phyloP scores from a whole-genome alignment of 2,797 vertebrate species.

The Karalla daura region DNA sequence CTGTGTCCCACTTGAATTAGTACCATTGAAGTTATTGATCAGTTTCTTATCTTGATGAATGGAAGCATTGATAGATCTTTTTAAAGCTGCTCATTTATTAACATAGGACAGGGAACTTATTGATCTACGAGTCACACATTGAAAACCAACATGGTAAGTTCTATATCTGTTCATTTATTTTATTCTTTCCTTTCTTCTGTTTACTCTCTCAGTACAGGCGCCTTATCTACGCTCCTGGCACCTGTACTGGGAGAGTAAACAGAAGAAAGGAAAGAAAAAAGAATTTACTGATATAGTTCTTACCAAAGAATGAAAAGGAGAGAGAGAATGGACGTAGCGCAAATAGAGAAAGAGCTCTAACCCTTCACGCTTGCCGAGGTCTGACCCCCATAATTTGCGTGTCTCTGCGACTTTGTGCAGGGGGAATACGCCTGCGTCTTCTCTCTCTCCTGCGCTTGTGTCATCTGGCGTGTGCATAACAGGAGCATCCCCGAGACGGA shows the following conservation, averaged over 20 bases:
- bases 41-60: not conserved
- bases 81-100: not conserved
- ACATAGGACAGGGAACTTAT: conserved; percentile 1
- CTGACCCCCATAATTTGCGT: not conserved
- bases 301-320: not conserved
- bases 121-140: not conserved
- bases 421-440: conserved; percentile 14
- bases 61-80: not conserved
- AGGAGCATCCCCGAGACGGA: not conserved
- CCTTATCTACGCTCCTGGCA: no score
- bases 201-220: not conserved
- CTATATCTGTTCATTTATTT: no score
- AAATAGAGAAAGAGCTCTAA: not conserved
- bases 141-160: not conserved
- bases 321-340: not conserved
- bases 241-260: not conserved
- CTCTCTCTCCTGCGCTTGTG: not conserved
- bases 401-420: not conserved
- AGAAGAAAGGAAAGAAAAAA: not conserved
- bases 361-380: not conserved
- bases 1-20: not conserved
- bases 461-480: conserved; percentile 6
- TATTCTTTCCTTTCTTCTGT: not conserved
- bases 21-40: not conserved
- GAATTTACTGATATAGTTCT: no score